Evolutionary conservation across 2,888 invertebrate genomes (phyloP), one percentile per base, ranked within the genome.

Genomic region (Cistogaster globosa): DNA sequence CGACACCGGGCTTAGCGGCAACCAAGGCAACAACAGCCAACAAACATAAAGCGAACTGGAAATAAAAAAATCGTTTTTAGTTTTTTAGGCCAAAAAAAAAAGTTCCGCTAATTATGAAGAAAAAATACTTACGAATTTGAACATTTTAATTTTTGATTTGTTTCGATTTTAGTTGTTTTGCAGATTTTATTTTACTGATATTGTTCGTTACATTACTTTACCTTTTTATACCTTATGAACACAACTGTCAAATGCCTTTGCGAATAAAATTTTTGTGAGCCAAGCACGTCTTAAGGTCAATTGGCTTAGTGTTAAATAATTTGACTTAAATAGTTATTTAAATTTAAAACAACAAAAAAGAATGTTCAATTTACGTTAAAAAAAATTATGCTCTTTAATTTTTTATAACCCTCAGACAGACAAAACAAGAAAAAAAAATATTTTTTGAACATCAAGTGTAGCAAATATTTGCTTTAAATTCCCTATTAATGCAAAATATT

Each of bases 111-210:
- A 26, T 26, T 26, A 26, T 26, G 4, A 26, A 48, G 12, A 53
- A 53, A 20, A 53, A 53, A 53, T 53, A 60, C 60, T 60, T 60
- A 60, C 60, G 38, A 60, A 60, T 60, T 60, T 60, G 89, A 90
- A 91, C 91, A 91, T 91, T 80, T 91, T 91, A 88, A 53, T 63
- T 67, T 83, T 32, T 32, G 32, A 6, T 2, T 38, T 83, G 85
- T 87, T 86, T 57, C 16, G 80, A 32, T 8, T 32, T 6, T 5
- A 32, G 32, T 32, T 8, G 32, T 86, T 87, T 89, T 88, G 42
- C 53, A 53, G 76, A 76, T 77, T 62, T 67, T 69, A 55, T 75
- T 69, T 63, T 63, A 78, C 74, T 82, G 85, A 79, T 79, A 53
- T 5, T 63, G 42, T 68, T 58, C 32, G 16, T 53, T 45, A 45